Base-by-base conservation (phyloP, 2,797 vertebrate genomes). In the Thaleichthys pacificus region DNA sequence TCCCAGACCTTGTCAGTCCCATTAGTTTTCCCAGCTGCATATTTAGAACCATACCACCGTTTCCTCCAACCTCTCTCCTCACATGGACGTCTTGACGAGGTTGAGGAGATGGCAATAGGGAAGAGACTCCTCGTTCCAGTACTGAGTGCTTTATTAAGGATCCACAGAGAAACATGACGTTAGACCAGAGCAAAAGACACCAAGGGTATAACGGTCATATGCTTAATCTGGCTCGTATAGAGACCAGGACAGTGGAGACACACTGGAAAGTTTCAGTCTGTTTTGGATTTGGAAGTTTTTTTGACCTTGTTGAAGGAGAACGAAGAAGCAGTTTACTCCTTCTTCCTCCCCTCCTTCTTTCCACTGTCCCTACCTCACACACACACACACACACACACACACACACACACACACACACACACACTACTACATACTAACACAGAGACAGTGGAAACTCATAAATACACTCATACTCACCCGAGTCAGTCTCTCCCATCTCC, bases 281-380 rank as follows among this genome's bases (percentile, higher is more conserved):
- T n/a, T 51, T 51, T 51, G 57, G 58, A 67, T 51, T 51, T 51
- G 57, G 58, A 67, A 32, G 58, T 57, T 63, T 63, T 54, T 28
- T 56, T 81, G 80, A 84, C 84, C 82, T 85, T 85, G 79, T 56
- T 17, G 15, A 7, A 70, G 70, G 64, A 66, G 61, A 54, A n/a
- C 5, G 38, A 8, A 14, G 51, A 22, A 47, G 32, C 3, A 35
- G 2, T 38, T 26, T 32, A 57, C 62, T 57, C 21, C 11, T 42
- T 11, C 38, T 42, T 42, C 32, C 32, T 35, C 32, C 32, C 32
- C 32, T 35, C 32, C 32, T 14, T 11, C 38, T 42, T 42, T 12
- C 30, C 51, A 17, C 38, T 24, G 30, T 60, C 64, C 32, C n/a
- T 19, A 8, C 47, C 12, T 28, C 69, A 66, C 28, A 75, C 47